Percentiles rank a stretch among this genome's conserved stretches.
Evolutionary conservation across 2,888 invertebrate species (phyloP).

Genomic region (Tiliacea citrago): DNA sequence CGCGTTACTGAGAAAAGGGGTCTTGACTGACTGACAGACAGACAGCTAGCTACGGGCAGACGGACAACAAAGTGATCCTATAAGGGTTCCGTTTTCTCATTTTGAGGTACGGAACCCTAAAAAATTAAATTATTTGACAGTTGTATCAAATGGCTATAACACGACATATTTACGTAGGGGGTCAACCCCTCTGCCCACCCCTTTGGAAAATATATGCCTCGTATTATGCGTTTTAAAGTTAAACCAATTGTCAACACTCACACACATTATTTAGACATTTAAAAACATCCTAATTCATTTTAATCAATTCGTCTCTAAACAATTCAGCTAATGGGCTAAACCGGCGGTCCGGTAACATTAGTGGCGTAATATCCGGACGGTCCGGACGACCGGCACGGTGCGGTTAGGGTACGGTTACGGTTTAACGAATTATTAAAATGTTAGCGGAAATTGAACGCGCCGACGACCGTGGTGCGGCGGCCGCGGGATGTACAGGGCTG

Average conservation of each 20-base stretch:
- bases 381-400: background rate
- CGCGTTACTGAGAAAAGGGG: too few species aligned
- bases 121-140: too few species aligned
- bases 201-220: background rate
- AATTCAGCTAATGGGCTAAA: slow-evolving; percentile 25
- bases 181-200: background rate
- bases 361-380: slow-evolving; percentile 40
- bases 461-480: slow-evolving; percentile 11
- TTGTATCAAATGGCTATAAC: too few species aligned
- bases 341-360: slow-evolving; percentile 33
- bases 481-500: slow-evolving; percentile 21
- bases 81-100: too few species aligned
- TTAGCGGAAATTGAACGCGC: slow-evolving; percentile 51
- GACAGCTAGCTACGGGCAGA: too few species aligned
- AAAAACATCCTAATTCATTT: slow-evolving; percentile 17
- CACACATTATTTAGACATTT: background rate
- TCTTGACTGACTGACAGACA: too few species aligned
- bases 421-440: slow-evolving; percentile 49
- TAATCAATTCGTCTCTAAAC: slow-evolving; percentile 13
- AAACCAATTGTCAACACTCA: background rate
- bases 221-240: background rate
- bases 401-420: background rate
- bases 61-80: too few species aligned
- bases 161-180: background rate
- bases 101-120: too few species aligned